phyloP scores from a whole-genome alignment of 2,797 vertebrate genomes.

The Catostomus latipinnis region DNA sequence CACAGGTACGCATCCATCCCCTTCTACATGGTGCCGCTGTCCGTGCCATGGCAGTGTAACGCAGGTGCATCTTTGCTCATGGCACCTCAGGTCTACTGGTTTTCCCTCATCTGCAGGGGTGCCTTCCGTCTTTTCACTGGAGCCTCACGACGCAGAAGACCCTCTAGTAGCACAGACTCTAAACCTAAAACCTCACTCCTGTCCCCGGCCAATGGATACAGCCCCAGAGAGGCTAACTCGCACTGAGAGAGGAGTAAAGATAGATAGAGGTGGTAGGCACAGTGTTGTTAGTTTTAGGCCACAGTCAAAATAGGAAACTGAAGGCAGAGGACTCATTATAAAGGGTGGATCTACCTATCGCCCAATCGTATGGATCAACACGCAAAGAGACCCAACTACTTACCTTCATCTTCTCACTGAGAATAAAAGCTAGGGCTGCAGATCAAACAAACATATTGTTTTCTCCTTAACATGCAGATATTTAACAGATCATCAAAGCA shows the following conservation, averaged over 20 bases:
- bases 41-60: constrained; percentile 79
- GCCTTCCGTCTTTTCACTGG: constrained; percentile 74
- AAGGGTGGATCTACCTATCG: background rate
- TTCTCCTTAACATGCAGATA: constrained; percentile 37
- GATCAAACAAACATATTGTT: constrained; percentile 40
- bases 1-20: constrained; percentile 72
- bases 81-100: constrained; percentile 91
- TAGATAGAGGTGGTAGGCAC: background rate
- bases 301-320: constrained; percentile 12
- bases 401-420: constrained; percentile 35
- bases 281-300: constrained; percentile 27
- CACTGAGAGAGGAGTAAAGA: constrained; percentile 53
- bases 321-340: constrained; percentile 31
- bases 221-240: constrained; percentile 45
- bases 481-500: too few species aligned
- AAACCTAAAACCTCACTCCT: constrained; percentile 20
- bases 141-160: constrained; percentile 17
- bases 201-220: constrained; percentile 56
- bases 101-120: constrained; percentile 85
- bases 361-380: background rate
- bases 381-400: constrained; percentile 18
- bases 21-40: constrained; percentile 65
- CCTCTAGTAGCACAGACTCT: constrained; percentile 26
- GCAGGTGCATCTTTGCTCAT: constrained; percentile 83
- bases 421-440: constrained; percentile 6